Base-by-base conservation (phyloP, 2,888 invertebrate genomes). In the Monochamus alternatus region DNA sequence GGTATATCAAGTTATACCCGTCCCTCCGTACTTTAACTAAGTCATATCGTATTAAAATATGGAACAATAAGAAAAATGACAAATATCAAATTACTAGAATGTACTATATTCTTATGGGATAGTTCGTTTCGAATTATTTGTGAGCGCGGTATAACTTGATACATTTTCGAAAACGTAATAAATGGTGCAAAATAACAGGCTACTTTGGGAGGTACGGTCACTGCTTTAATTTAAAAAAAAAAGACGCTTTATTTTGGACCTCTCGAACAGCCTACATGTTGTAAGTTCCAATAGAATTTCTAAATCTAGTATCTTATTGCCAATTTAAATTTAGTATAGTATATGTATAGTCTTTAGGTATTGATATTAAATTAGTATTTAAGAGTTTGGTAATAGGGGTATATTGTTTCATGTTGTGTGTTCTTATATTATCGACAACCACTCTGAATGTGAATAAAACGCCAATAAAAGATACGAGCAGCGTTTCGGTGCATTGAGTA, bases 261-360 rank as follows among this genome's bases (percentile, higher is more conserved):
- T 85, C 86, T 85, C 84, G 82, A 79, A 79, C 80, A 82, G 86
- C 84, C 87, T 84, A 81, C 81, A 80, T 81, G 81, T 84, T 84
- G 84, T 86, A 87, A 88, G 88, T 88, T 88, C 88, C 88, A 87
- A 86, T 87, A 88, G 87, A 87, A 86, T 87, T 86, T 87, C 85
- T 87, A 87, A 85, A 86, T 87, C 86, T 87, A 88, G 87, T 87
- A 87, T 87, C 87, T 87, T 87, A 88, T 88, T 88, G 88, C 88
- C 88, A 88, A 89, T 87, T 87, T 89, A 88, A 81, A 82, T 81
- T 75, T 81, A 78, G 76, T 75, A 78, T 80, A 80, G 59, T 70
- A 81, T 84, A 84, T 87, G 85, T 86, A 86, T 87, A 87, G 85
- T 80, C 78, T 75, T 80, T 87, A 87, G 86, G 86, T 86, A 86